These are phyloP conservation scores for Coleophora flavipennella DNA, from an alignment of 2,888 invertebrate genomes.

Conservation along the genomic window DNA sequence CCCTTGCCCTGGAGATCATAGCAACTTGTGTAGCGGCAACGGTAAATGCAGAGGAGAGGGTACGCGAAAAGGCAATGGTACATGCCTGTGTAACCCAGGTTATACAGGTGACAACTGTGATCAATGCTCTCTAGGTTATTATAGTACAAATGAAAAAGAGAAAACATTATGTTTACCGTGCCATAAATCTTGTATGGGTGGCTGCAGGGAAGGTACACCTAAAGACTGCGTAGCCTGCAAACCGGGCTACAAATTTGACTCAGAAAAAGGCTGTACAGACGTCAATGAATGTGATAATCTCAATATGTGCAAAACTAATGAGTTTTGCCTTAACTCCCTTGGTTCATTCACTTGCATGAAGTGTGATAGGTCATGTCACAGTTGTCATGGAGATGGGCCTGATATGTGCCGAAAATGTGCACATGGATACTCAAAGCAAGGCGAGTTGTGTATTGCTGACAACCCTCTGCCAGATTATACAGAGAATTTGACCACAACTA, in stretches of 20 bases:
- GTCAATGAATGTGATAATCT: slow-evolving; percentile 84
- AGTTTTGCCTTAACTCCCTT: slow-evolving; percentile 92
- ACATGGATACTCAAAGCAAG: slow-evolving; percentile 78
- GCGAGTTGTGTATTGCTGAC: slow-evolving; percentile 83
- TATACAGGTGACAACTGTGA: slow-evolving; percentile 86
- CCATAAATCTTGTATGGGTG: slow-evolving; percentile 83
- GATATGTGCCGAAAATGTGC: slow-evolving; percentile 92
- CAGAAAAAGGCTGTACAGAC: slow-evolving; percentile 86
- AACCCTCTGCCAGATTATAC: slow-evolving; percentile 28
- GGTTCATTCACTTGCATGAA: slow-evolving; percentile 86
- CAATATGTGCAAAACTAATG: slow-evolving; percentile 71
- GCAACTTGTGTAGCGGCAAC: slow-evolving; percentile 84
- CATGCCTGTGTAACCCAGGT: slow-evolving; percentile 88
- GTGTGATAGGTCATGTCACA: slow-evolving; percentile 88
- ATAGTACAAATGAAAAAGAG: slow-evolving; percentile 78
- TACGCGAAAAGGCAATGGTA: slow-evolving; percentile 93
- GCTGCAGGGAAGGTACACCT: slow-evolving; percentile 82
- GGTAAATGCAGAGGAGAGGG: slow-evolving; percentile 89
- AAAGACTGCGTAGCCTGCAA: slow-evolving; percentile 75
- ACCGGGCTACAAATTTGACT: slow-evolving; percentile 81
- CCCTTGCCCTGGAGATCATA: slow-evolving; percentile 83
- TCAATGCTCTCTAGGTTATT: slow-evolving; percentile 82
- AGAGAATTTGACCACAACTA: slow-evolving; percentile 42
- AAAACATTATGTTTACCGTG: slow-evolving; percentile 85
- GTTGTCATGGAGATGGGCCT: slow-evolving; percentile 91